phyloP scores from a whole-genome alignment of 2,797 vertebrate species.

The Nyctibius grandis region DNA sequence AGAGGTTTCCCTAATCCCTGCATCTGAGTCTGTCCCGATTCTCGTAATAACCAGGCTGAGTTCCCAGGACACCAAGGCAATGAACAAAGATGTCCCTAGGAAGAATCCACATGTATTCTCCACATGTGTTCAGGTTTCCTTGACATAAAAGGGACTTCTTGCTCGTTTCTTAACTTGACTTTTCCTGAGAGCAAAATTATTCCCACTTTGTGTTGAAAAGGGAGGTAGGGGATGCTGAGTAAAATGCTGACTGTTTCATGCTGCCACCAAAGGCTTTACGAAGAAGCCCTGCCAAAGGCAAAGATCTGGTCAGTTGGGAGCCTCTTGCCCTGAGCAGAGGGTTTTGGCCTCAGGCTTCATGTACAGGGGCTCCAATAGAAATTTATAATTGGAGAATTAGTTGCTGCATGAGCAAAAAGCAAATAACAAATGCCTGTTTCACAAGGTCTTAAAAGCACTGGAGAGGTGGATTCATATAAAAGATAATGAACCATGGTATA shows the following conservation, averaged over 20 bases:
- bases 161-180: neutral
- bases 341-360: neutral
- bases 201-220: neutral
- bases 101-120: neutral
- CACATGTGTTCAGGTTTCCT: neutral
- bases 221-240: neutral
- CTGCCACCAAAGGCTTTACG: neutral
- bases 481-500: slow-evolving; percentile 24
- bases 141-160: neutral
- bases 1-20: neutral
- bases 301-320: neutral
- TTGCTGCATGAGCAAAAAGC: neutral
- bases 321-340: neutral
- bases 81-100: neutral
- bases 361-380: neutral
- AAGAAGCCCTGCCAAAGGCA: neutral
- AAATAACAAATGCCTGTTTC: neutral
- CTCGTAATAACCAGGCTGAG: neutral
- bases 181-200: neutral
- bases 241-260: neutral
- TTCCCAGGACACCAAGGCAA: neutral
- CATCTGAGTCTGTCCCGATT: neutral
- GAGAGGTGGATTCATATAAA: slow-evolving; percentile 17
- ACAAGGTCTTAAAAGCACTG: neutral
- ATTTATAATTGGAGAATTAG: neutral